Conservation (phyloP, 2,888 invertebrate species). For the Octodonta nipae region DNA sequence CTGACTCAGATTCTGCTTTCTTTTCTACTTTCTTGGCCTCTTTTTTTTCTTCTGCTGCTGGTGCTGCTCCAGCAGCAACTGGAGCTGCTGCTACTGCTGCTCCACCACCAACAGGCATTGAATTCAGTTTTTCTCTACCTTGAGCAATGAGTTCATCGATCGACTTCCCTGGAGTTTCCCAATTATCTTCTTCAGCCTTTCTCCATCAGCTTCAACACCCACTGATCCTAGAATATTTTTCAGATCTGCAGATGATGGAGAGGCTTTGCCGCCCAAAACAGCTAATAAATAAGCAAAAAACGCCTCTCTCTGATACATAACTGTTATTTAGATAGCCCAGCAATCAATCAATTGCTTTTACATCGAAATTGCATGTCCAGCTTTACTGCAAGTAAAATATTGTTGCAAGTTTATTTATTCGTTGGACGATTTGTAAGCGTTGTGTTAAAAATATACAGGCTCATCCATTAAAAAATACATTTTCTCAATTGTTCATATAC, state of each 20-base stretch:
- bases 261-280: conserved; percentile 78
- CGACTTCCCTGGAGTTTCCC: conserved; percentile 74
- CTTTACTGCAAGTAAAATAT: too few species aligned
- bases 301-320: too few species aligned
- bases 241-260: conserved; percentile 69
- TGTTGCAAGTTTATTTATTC: too few species aligned
- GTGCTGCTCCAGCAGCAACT: conserved; percentile 46
- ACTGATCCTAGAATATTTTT: conserved; percentile 94
- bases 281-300: conserved; percentile 94
- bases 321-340: too few species aligned
- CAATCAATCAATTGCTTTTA: too few species aligned
- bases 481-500: too few species aligned
- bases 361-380: too few species aligned
- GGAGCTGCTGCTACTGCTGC: conserved; percentile 55
- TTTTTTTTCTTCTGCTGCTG: conserved; percentile 56
- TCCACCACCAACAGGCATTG: conserved; percentile 84
- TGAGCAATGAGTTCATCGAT: conserved; percentile 77
- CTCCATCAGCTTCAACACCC: conserved; percentile 83
- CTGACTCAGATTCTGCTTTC: conserved; percentile 83
- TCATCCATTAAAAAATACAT: too few species aligned
- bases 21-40: conserved; percentile 70
- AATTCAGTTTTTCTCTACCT: conserved; percentile 83
- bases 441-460: too few species aligned
- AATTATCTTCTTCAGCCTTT: conserved; percentile 76
- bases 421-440: too few species aligned